phyloP scores from a whole-genome alignment of 1,140 invertebrate genomes.

The Leptoteleia sp. region DNA sequence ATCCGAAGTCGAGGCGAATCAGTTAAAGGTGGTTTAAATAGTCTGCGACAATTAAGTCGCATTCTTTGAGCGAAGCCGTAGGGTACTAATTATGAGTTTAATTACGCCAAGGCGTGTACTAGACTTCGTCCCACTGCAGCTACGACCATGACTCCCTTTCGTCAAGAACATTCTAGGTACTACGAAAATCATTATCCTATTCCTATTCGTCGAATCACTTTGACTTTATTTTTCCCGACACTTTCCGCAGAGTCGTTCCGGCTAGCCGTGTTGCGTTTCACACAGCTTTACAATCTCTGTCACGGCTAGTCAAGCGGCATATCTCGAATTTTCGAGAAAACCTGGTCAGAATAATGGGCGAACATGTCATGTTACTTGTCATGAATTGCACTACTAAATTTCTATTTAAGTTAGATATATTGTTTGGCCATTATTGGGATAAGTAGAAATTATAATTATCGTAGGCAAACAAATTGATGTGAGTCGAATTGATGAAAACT shows the following conservation, averaged over 20 bases:
- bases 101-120: constrained; percentile 39
- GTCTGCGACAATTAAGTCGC: constrained; percentile 26
- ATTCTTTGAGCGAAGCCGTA: constrained; percentile 27
- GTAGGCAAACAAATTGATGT: too few species aligned
- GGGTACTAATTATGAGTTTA: constrained; percentile 51
- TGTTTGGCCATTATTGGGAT: too few species aligned
- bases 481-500: too few species aligned
- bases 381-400: too few species aligned
- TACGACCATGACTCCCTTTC: constrained; percentile 52
- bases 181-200: constrained; percentile 53
- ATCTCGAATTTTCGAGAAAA: background rate
- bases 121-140: constrained; percentile 22
- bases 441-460: too few species aligned
- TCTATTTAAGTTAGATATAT: too few species aligned
- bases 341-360: too few species aligned
- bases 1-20: too few species aligned
- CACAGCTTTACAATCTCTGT: too few species aligned
- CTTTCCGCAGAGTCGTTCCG: constrained; percentile 17
- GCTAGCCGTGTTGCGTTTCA: too few species aligned
- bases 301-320: background rate
- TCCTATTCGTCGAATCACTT: constrained; percentile 3
- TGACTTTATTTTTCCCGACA: background rate
- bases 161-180: constrained; percentile 43
- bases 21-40: too few species aligned
- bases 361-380: too few species aligned